A percentile compares a stretch with the other conserved stretches of the same genome.
Evolutionary conservation across 2,888 invertebrate species (phyloP).

Genomic region (Apamea anceps): DNA sequence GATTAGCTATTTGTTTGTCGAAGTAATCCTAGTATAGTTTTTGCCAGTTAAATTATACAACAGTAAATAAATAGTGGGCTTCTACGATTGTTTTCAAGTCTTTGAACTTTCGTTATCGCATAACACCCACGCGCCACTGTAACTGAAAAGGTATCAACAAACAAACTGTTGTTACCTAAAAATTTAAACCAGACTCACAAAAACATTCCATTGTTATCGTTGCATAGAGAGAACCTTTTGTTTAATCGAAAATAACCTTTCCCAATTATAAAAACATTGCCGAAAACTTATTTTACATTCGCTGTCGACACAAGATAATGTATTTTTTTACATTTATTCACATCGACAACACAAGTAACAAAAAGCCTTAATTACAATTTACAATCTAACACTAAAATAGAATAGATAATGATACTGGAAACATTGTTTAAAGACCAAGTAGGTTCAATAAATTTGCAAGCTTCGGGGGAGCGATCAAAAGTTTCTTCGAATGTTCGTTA

Average conservation of each 20-base stretch:
- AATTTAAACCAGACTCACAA: not conserved
- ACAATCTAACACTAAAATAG: too few relatives aligned
- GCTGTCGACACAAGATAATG: not conserved
- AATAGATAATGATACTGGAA: not conserved
- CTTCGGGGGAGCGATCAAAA: constrained; percentile 35
- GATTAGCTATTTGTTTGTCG: not conserved
- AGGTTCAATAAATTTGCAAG: constrained; percentile 39
- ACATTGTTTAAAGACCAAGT: constrained; percentile 19
- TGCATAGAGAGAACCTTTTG: constrained; percentile 11
- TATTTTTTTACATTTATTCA: too few relatives aligned
- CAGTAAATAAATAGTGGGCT: not conserved
- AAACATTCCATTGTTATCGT: constrained; percentile 6
- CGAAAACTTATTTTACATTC: not conserved
- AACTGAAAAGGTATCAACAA: not conserved
- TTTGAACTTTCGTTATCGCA: not conserved
- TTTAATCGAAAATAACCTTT: not conserved
- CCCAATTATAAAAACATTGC: constrained; percentile 28
- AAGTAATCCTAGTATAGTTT: not conserved
- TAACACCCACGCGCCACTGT: not conserved
- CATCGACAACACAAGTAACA: too few relatives aligned
- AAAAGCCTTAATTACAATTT: too few relatives aligned
- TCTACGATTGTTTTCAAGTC: not conserved
- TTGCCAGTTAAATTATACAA: not conserved
- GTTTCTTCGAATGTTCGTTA: constrained; percentile 41
- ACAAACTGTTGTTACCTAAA: not conserved